phyloP scores from a whole-genome alignment of 2,113 vertebrate genomes.

The Hipposideros armiger region DNA sequence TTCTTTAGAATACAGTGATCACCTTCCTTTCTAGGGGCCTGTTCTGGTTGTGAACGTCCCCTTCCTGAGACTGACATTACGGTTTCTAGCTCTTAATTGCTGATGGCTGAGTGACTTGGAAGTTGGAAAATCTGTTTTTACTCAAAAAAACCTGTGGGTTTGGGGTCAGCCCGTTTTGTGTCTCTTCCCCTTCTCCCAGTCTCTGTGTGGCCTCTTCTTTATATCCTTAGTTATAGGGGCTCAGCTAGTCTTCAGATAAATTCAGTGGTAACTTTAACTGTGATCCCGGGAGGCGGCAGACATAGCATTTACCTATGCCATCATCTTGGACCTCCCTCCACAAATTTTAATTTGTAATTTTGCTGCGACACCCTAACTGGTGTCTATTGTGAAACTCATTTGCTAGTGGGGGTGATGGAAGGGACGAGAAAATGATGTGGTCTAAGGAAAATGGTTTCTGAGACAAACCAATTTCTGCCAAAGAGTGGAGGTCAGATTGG shows the following conservation, averaged over 20 bases:
- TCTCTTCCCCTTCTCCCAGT: no score
- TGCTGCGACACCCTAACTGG: not conserved
- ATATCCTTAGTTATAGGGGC: no score
- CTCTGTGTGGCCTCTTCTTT: no score
- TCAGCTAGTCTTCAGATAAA: no score
- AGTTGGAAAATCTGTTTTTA: not conserved
- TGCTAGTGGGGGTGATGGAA: not conserved
- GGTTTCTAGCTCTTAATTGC: not conserved
- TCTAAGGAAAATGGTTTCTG: not conserved
- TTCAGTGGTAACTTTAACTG: no score
- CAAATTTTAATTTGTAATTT: conserved; percentile 43
- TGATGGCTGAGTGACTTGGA: not conserved
- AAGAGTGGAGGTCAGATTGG: not conserved
- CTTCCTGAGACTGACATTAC: not conserved
- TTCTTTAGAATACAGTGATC: not conserved
- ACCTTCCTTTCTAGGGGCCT: not conserved
- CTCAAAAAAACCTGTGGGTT: no score
- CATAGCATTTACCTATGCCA: no score
- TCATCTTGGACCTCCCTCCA: no score
- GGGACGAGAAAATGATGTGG: not conserved
- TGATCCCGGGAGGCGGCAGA: no score
- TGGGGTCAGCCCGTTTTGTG: no score
- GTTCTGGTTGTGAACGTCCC: not conserved
- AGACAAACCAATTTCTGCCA: not conserved
- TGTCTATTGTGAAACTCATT: not conserved